phyloP scores from a whole-genome alignment of 37 sponge, comb jelly and placozoan species.

The Theonella swinhoei region DNA sequence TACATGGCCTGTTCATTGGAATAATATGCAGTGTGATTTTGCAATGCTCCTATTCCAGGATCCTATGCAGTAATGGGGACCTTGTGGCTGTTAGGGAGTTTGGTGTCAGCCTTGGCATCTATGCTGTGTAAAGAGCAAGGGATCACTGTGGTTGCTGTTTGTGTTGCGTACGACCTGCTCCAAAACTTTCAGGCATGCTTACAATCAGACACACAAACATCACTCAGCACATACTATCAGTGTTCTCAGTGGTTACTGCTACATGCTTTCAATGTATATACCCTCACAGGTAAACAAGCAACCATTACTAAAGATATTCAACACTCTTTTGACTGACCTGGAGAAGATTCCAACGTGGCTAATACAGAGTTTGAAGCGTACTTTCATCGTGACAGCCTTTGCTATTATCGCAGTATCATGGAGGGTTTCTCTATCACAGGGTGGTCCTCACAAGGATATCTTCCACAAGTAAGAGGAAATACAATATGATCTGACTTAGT shows the following conservation, averaged over 20 bases:
- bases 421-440: not conserved
- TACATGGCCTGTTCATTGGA: too few species aligned
- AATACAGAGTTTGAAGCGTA: too few species aligned
- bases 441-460: not conserved
- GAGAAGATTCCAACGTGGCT: not conserved
- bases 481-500: too few species aligned
- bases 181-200: not conserved
- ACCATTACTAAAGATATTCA: not conserved
- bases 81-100: slow-evolving; percentile 20
- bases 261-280: not conserved
- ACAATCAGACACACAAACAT: not conserved
- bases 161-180: slow-evolving; percentile 58
- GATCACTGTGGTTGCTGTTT: slow-evolving; percentile 79
- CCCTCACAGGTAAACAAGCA: not conserved
- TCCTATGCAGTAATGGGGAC: not conserved
- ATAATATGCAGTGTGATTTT: not conserved
- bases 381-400: too few species aligned
- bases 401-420: too few species aligned
- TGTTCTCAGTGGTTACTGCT: too few species aligned
- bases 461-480: not conserved
- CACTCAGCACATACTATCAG: too few species aligned
- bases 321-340: not conserved
- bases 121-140: slow-evolving; percentile 83
- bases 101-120: slow-evolving; percentile 37
- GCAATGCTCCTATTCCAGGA: not conserved